Base-by-base conservation (phyloP, 2,113 vertebrate genomes). In the Cebidichthys violaceus region DNA sequence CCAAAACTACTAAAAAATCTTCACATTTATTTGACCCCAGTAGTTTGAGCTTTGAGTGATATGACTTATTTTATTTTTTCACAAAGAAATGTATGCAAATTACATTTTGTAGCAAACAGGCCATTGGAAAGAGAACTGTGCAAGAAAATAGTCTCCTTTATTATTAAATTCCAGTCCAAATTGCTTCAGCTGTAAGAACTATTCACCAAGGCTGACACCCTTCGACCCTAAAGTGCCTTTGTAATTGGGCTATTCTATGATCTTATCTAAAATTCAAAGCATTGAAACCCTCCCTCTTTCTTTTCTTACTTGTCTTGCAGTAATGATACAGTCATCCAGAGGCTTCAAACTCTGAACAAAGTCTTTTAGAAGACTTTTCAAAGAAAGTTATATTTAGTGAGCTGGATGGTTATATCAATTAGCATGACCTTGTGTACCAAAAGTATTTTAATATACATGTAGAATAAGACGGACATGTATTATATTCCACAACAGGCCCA, bases 191-290 rank as follows among this genome's bases (percentile, higher is more conserved):
- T 61, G 18, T 57, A 37, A 78, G 81, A 84, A 47, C 52, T 20
- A 62, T 83, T 43, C 50, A 45, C 54, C 43, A 55, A 70, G 15
- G 37, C 65, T 31, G 62, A 76, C 61, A 75, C 59, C 61, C 47
- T 68, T 75, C 29, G 10, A 50, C 70, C 74, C 29, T 43, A 27
- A 86, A 89, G 68, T 59, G 66, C 57, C 31, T 79, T 83, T 59
- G 55, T 87, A 87, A 83, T 83, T 83, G 20, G 59, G 75, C 70
- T 59, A 77, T 81, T 79, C 67, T 83, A 66, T 52, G 69, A 80
- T 77, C 75, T 66, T 61, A 81, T 88, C 81, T 81, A 27, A 88
- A 75, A 77, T 74, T 81, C 66, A 29, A 70, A 71, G 55, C 75
- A 76, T 68, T 73, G 57, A 85, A 71, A 59, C 54, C 43, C 24